Conservation (phyloP, 1,140 invertebrate genomes). For the Cyclargus thomasi region DNA sequence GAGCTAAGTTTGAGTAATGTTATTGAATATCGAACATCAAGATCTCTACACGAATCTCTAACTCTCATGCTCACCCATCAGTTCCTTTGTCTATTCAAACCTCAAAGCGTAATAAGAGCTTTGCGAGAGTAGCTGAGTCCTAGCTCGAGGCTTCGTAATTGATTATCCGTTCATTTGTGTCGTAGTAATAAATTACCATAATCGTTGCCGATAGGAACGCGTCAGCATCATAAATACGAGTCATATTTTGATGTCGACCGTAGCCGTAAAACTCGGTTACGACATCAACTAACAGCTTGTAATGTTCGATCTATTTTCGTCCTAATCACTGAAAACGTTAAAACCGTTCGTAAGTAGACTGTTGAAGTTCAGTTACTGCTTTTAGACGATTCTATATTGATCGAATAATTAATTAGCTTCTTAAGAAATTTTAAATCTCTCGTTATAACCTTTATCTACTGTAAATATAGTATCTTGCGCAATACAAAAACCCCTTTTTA, state of each 20-base stretch:
- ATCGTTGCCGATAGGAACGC: not conserved
- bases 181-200: conserved; percentile 9
- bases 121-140: not conserved
- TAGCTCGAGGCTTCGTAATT: not conserved
- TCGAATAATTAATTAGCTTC: no score
- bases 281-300: not conserved
- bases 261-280: conserved; percentile 14
- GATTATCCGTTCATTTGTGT: not conserved
- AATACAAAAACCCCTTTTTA: no score
- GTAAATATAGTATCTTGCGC: no score
- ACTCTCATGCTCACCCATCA: no score
- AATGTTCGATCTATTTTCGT: not conserved
- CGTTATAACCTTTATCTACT: no score
- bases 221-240: not conserved
- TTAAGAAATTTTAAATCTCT: no score
- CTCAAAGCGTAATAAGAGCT: not conserved
- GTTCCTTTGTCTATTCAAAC: no score
- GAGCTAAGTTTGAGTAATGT: no score
- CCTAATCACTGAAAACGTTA: not conserved
- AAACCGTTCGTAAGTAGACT: not conserved
- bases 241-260: conserved; percentile 2
- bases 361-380: no score
- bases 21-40: no score
- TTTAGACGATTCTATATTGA: not conserved
- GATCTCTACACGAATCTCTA: no score